Conservation (phyloP, 2,888 invertebrate species). For the Hypolimnas misippus region DNA sequence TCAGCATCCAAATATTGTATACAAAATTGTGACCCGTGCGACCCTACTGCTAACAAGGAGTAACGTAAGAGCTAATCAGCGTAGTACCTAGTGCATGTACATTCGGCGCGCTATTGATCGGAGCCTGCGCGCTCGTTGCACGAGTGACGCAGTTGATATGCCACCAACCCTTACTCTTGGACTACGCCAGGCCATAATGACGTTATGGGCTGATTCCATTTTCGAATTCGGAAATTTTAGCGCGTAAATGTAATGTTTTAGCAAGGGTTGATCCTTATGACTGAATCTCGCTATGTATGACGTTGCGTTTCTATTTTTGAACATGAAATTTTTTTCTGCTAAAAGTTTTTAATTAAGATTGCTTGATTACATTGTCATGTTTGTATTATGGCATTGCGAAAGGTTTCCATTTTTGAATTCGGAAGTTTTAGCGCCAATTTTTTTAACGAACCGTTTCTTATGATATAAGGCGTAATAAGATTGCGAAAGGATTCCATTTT, state of each 20-base stretch:
- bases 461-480: too few relatives aligned
- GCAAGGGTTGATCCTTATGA: not conserved
- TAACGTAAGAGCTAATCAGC: not conserved
- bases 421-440: too few relatives aligned
- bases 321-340: too few relatives aligned
- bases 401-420: too few relatives aligned
- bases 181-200: not conserved
- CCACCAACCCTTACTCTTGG: slow-evolving; percentile 3
- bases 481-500: too few relatives aligned
- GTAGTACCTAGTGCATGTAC: slow-evolving; percentile 27
- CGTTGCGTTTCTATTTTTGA: too few relatives aligned
- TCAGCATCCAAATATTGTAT: too few relatives aligned
- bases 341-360: too few relatives aligned
- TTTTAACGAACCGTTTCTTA: too few relatives aligned
- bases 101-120: slow-evolving; percentile 37
- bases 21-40: too few relatives aligned
- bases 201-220: not conserved
- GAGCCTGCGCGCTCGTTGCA: slow-evolving; percentile 47
- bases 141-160: slow-evolving; percentile 39
- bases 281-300: not conserved
- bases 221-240: not conserved
- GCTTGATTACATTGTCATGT: too few relatives aligned
- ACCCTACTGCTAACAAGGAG: not conserved
- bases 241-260: not conserved
- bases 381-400: too few relatives aligned